Conservation (phyloP, 1,140 invertebrate genomes). For the Mamestra configurata region DNA sequence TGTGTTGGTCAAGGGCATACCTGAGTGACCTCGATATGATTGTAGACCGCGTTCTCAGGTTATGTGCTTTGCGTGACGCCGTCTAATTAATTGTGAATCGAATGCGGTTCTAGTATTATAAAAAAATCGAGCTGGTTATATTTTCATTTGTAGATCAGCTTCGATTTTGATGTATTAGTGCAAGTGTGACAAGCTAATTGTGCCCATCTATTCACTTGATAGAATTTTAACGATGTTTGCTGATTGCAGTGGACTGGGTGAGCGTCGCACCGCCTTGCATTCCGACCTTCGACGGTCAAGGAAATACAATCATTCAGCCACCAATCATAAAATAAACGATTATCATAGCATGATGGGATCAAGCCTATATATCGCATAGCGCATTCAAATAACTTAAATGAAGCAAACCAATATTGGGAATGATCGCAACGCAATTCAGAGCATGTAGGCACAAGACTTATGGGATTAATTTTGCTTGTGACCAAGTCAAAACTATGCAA, state of each 20-base stretch:
- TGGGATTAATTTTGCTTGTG: neutral
- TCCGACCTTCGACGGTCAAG: constrained; percentile 81
- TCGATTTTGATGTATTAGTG: neutral
- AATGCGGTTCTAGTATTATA: neutral
- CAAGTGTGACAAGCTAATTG: constrained; percentile 26
- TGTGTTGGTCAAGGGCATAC: constrained; percentile 77
- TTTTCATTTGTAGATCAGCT: constrained; percentile 17
- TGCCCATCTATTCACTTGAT: constrained; percentile 55
- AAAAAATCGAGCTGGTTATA: constrained; percentile 5
- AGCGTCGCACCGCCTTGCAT: constrained; percentile 70
- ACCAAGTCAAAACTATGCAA: neutral
- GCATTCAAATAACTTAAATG: constrained; percentile 58
- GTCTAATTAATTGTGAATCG: constrained; percentile 53
- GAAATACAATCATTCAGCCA: constrained; percentile 78
- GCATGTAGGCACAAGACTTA: constrained; percentile 21
- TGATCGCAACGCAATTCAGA: constrained; percentile 71
- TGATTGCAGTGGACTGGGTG: constrained; percentile 62
- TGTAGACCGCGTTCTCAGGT: constrained; percentile 61
- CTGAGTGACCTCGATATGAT: constrained; percentile 70
- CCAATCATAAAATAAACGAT: constrained; percentile 77
- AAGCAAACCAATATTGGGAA: constrained; percentile 52
- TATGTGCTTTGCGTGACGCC: constrained; percentile 62
- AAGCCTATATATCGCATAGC: constrained; percentile 77
- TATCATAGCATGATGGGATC: constrained; percentile 72
- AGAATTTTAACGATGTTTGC: constrained; percentile 67